Evolutionary conservation across 2,113 vertebrate species (phyloP), one percentile per base, ranked within the genome.

Genomic region (Morone chrysops): DNA sequence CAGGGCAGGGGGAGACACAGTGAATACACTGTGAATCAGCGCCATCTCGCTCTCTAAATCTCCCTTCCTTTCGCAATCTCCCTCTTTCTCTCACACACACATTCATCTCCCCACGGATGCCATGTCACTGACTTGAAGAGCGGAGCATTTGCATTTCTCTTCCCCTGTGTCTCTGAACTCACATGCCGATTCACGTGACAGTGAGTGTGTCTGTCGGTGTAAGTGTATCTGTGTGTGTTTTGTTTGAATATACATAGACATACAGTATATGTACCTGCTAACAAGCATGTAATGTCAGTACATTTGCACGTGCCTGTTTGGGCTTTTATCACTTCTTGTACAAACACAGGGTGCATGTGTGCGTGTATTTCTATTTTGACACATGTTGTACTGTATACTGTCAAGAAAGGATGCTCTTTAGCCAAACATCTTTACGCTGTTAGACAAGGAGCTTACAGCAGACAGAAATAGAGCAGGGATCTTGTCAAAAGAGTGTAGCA

Each of bases 131-230:
- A 91, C 89, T 91, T 90, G 74, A 90, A 87, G 76, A 88, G 89
- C 77, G 48, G 70, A 86, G 71, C 83, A 88, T 94, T 93, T 90
- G 91, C 93, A 94, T 92, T 90, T 90, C 86, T 88, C 82, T 87
- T 85, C 83, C 85, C 87, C 66, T 40, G 78, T 51, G 86, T 72
- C 75, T 86, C 82, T 43, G 0, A 61, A 80, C 83, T 92, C 93
- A 91, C 91, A 91, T 90, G 90, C 73, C 43, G 87, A 79, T 87
- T 92, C 90, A 87, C 79, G 86, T 87, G 90, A 80, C 79, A 63
- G 65, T 6, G 41, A 47, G 60, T 14, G 66, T 57, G 51, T 31
- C 41, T 70, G 54, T 16, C 54, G 69, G 79, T 53, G 31, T 11
- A 56, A 57, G 18, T 48, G 54, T 20, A 36, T 45, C 43, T 40